Conservation (phyloP, 1,140 invertebrate genomes). For the Metaphire vulgaris region DNA sequence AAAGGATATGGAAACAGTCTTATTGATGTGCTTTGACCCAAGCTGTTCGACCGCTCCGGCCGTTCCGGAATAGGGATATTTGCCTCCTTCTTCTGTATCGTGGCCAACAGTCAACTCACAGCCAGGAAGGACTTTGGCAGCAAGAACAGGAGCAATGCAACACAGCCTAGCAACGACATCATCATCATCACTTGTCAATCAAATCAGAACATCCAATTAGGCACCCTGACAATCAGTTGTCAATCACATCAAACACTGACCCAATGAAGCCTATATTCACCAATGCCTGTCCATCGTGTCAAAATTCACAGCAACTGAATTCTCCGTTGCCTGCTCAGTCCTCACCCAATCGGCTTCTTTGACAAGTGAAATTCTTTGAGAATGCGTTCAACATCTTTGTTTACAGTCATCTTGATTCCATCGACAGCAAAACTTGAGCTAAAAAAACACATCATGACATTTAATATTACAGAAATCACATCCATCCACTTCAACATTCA, state of each 20-base stretch:
- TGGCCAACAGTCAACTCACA: slow-evolving; percentile 58
- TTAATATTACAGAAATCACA: too few species aligned
- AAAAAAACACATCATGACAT: too few species aligned
- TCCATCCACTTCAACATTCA: too few species aligned
- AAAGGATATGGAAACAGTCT: slow-evolving; percentile 51
- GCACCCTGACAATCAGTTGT: too few species aligned
- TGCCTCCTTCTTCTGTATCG: slow-evolving; percentile 43
- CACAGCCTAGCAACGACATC: slow-evolving; percentile 49
- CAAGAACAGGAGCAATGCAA: slow-evolving; percentile 59
- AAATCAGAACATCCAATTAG: too few species aligned
- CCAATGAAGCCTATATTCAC: too few species aligned
- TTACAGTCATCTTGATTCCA: slow-evolving; percentile 55
- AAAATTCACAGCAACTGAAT: too few species aligned
- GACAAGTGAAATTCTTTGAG: slow-evolving; percentile 57
- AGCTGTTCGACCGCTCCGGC: slow-evolving; percentile 55
- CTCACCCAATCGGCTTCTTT: slow-evolving; percentile 58
- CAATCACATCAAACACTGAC: too few species aligned
- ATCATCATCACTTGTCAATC: too few species aligned
- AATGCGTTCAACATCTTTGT: slow-evolving; percentile 54
- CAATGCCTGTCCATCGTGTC: too few species aligned
- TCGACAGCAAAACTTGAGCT: slow-evolving; percentile 59
- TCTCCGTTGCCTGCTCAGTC: too few species aligned
- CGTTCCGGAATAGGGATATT: slow-evolving; percentile 59
- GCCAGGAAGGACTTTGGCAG: slow-evolving; percentile 55
- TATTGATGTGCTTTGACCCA: slow-evolving; percentile 54